Conservation (phyloP, 2,888 invertebrate species). For the Drosophila kanekoi region DNA sequence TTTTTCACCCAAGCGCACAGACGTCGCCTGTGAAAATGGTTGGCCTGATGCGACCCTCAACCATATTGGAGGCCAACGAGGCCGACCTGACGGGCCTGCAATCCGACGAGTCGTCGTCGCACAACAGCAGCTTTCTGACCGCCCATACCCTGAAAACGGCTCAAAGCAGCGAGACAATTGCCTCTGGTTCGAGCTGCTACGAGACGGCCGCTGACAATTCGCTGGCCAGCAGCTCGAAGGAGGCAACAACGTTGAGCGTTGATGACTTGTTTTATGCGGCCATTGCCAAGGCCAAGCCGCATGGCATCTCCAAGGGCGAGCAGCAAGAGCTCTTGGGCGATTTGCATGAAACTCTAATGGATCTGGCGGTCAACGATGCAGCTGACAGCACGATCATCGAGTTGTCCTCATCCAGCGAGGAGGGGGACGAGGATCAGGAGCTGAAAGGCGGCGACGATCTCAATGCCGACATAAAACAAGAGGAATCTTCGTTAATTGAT, state of each 20-base stretch:
- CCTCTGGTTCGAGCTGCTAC: slow-evolving; percentile 73
- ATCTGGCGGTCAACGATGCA: slow-evolving; percentile 48
- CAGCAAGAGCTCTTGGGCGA: slow-evolving; percentile 49
- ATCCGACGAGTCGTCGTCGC: slow-evolving; percentile 59
- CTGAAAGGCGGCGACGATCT: slow-evolving; percentile 7
- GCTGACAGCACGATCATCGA: slow-evolving; percentile 71
- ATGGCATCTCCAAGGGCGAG: slow-evolving; percentile 47
- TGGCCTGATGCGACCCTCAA: slow-evolving; percentile 83
- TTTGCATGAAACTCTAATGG: slow-evolving; percentile 67
- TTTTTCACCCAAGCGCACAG: slow-evolving; percentile 38
- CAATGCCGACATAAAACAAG: slow-evolving; percentile 25
- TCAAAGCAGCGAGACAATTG: slow-evolving; percentile 40
- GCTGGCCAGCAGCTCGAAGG: slow-evolving; percentile 34
- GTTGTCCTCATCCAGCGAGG: slow-evolving; percentile 65
- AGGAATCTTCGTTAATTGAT: slow-evolving; percentile 10
- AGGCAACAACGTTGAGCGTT: slow-evolving; percentile 32
- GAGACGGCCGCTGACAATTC: slow-evolving; percentile 81
- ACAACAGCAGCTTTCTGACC: slow-evolving; percentile 73
- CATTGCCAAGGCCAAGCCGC: slow-evolving; percentile 50
- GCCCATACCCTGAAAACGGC: slow-evolving; percentile 61
- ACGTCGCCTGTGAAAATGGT: slow-evolving; percentile 84
- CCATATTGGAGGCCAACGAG: slow-evolving; percentile 82
- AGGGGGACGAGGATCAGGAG: slow-evolving; percentile 15
- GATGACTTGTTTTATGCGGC: slow-evolving; percentile 64
- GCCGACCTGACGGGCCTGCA: slow-evolving; percentile 44